Base-by-base conservation (phyloP, 2,113 vertebrate genomes). In the Globicephala melas region DNA sequence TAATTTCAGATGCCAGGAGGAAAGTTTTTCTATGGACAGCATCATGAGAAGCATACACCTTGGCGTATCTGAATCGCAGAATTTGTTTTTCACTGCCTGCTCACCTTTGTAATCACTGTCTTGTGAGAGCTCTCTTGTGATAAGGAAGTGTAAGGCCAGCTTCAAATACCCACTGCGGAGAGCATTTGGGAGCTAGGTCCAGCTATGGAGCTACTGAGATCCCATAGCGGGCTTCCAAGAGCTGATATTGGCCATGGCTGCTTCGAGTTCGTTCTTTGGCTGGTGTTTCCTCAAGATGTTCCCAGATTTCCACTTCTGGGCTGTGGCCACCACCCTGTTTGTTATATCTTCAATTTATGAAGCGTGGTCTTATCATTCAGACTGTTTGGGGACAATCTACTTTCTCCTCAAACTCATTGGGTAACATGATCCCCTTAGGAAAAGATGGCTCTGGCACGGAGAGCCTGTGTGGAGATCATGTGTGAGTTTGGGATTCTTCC, bases 211-310 rank as follows among this genome's bases (percentile, higher is more conserved):
- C 83, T 91, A 13, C 77, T 44, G 21, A 93, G 55, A 81, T 76
- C 74, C 84, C 88, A 47, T 3, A 76, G 70, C 68, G 55, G 71
- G 50, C 97, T 92, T 76, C 88, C 94, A 94, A 82, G 91, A 84
- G 33, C 70, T 92, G 33, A 90, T 23, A 6, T 53, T 97, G 85
- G 50, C 97, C 80, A 62, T 15, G 31, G 76, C 33, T 96, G 86
- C 91, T 93, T 87, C 91, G 53, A 88, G 63, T 96, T 97, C 96
- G 65, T 83, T 83, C 83, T 95, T 94, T 97, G 94, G 92, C 90
- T 95, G 53, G 58, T 80, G 33, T 91, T 92, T 85, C 58, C 91
- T 89, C 91, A 92, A 76, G 95, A 97, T 95, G 70, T 90, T 92
- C 68, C 87, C 92, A 92, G 95, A 92, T 90, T 96, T 90, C 92